Evolutionary conservation across 2,797 vertebrate genomes (phyloP).

Genomic region (Halcyon chelicuti): DNA sequence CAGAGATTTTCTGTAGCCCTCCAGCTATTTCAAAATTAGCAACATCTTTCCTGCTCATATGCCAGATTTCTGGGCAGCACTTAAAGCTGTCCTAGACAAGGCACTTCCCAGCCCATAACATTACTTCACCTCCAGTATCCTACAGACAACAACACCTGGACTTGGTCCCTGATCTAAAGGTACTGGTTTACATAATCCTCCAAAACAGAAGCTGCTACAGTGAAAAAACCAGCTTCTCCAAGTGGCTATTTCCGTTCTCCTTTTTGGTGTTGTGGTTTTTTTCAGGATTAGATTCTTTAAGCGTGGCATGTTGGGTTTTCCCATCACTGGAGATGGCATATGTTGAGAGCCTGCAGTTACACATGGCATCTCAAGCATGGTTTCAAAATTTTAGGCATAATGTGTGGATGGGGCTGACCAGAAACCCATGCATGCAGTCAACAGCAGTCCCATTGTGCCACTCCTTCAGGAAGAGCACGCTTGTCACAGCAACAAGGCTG

Average conservation of each 20-base stretch:
- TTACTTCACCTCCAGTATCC: not conserved
- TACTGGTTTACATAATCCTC: not conserved
- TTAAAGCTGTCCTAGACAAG: not conserved
- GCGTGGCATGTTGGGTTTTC: not conserved
- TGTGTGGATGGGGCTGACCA: too few relatives aligned
- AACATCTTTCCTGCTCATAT: not conserved
- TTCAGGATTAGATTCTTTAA: not conserved
- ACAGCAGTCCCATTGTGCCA: not conserved
- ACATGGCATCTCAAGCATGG: accelerated
- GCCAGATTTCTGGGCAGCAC: not conserved
- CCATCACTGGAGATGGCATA: not conserved
- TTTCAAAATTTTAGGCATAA: not conserved
- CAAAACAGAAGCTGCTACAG: not conserved
- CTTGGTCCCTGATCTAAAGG: not conserved
- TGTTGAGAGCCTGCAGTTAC: not conserved
- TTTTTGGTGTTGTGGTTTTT: not conserved
- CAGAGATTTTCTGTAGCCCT: not conserved
- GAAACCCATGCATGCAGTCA: not conserved
- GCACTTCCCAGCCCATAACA: not conserved
- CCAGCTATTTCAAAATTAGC: not conserved
- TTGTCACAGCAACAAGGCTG: not conserved
- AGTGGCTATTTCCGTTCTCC: not conserved
- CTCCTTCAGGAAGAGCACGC: accelerated
- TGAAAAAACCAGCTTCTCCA: not conserved
- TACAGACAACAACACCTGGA: not conserved